Evolutionary conservation across 2,888 invertebrate genomes (phyloP).

Genomic region (Heliconius erato): DNA sequence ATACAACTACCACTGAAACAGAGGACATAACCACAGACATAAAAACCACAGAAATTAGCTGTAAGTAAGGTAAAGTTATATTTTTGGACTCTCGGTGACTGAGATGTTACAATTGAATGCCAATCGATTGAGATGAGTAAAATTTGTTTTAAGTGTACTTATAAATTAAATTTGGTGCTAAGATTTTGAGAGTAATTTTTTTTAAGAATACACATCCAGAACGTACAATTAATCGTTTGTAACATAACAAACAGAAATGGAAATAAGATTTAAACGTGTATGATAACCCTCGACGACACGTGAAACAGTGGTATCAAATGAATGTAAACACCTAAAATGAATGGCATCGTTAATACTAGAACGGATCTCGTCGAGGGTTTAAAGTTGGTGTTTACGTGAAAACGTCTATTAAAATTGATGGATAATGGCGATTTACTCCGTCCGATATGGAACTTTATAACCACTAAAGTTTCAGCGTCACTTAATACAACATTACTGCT

Average conservation of each 20-base stretch:
- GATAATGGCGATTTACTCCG: not conserved
- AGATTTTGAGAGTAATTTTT: conserved; percentile 35
- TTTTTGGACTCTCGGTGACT: conserved; percentile 33
- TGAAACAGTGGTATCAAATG: not conserved
- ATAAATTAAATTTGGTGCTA: conserved; percentile 42
- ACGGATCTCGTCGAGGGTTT: conserved; percentile 40
- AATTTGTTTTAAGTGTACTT: conserved; percentile 36
- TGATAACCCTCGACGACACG: conserved; percentile 43
- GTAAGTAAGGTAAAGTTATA: conserved; percentile 33
- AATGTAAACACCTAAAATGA: not conserved
- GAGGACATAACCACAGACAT: conserved; percentile 32
- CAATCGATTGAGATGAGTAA: conserved; percentile 41
- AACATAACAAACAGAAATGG: conserved; percentile 28
- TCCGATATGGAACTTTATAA: conserved; percentile 19
- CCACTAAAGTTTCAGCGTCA: not conserved
- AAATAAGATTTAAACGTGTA: conserved; percentile 40
- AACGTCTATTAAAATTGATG: conserved; percentile 34
- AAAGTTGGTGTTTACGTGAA: conserved; percentile 34
- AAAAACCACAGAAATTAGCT: conserved; percentile 27
- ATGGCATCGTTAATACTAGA: conserved; percentile 14
- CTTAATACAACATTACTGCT: not conserved
- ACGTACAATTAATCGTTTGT: conserved; percentile 25
- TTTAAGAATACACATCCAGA: conserved; percentile 38
- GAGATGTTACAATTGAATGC: conserved; percentile 40
- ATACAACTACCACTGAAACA: conserved; percentile 37